Conservation (phyloP, 2,888 invertebrate genomes). For the Lasioglossum pauxillum region DNA sequence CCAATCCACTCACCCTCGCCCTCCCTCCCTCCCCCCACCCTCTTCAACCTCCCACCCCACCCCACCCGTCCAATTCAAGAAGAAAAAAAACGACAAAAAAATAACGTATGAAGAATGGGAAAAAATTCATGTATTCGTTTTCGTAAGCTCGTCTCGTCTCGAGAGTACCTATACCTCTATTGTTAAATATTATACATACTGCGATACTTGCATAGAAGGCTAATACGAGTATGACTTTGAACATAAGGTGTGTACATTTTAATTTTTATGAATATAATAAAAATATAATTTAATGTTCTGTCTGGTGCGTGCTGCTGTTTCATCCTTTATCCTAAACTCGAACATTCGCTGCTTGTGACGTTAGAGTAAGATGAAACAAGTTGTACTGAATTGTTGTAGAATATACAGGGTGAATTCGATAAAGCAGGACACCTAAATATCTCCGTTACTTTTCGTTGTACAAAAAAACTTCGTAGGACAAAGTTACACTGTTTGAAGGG, state of each 20-base stretch:
- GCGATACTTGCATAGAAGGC: constrained; percentile 70
- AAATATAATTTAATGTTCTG: constrained; percentile 76
- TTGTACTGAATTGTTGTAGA: too few species aligned
- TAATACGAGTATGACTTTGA: constrained; percentile 67
- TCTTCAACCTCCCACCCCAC: not conserved
- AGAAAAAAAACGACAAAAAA: not conserved
- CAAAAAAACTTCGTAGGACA: too few species aligned
- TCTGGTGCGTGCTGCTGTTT: constrained; percentile 34
- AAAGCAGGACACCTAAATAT: too few species aligned
- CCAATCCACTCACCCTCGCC: constrained; percentile 21
- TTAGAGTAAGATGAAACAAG: not conserved
- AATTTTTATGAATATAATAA: constrained; percentile 78
- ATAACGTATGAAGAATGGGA: constrained; percentile 9
- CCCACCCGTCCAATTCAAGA: not conserved
- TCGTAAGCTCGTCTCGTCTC: constrained; percentile 69
- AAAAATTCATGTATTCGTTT: constrained; percentile 64
- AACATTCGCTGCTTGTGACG: not conserved
- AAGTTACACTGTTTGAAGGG: too few species aligned
- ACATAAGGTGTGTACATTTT: constrained; percentile 75
- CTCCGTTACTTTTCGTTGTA: too few species aligned
- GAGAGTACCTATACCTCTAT: constrained; percentile 71
- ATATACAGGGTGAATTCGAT: too few species aligned
- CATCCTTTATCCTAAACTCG: not conserved
- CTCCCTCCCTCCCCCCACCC: too few species aligned
- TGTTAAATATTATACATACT: constrained; percentile 73